Percentiles rank a stretch among this genome's conserved stretches.
Evolutionary conservation across 2,797 vertebrate genomes (phyloP).

Genomic region (Streptopelia turtur): DNA sequence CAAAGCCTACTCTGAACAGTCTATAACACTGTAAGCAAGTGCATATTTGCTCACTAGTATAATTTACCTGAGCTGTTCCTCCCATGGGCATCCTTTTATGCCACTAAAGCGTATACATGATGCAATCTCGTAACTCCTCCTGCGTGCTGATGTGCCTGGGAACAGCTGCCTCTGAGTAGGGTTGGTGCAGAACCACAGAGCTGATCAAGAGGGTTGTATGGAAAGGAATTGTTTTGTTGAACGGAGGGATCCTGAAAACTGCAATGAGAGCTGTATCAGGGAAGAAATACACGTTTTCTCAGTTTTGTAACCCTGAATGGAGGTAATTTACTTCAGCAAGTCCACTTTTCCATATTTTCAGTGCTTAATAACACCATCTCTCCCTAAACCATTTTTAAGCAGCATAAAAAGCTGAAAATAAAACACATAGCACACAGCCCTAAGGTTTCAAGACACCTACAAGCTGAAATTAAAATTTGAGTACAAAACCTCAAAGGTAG

Average conservation of each 20-base stretch:
- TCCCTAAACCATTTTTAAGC: not conserved
- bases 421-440: not conserved
- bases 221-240: not conserved
- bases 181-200: not conserved
- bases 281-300: accelerated
- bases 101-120: not conserved
- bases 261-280: not conserved
- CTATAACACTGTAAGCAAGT: not conserved
- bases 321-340: not conserved
- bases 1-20: not conserved
- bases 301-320: accelerated
- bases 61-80: not conserved
- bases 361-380: not conserved
- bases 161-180: not conserved
- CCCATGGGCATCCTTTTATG: not conserved
- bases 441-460: not conserved
- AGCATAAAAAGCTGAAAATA: not conserved
- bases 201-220: not conserved
- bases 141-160: too few species aligned
- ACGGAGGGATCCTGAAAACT: not conserved
- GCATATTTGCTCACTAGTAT: not conserved
- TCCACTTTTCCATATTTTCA: not conserved
- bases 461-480: not conserved
- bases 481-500: not conserved
- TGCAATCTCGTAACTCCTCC: not conserved